Base-by-base conservation (phyloP, 2,888 invertebrate species). In the Subacronicta megacephala region DNA sequence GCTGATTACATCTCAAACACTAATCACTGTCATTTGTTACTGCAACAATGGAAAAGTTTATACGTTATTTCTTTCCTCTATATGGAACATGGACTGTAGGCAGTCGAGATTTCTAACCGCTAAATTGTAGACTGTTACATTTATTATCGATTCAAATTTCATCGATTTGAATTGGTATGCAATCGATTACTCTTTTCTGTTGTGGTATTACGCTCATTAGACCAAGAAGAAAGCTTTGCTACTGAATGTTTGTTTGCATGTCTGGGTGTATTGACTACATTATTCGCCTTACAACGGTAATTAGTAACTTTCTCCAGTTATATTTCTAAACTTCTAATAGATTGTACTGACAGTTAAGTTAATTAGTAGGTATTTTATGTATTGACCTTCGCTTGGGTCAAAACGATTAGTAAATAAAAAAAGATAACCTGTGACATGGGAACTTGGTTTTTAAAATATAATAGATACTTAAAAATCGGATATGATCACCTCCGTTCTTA, bases 291-390 rank as follows among this genome's bases (percentile, higher is more conserved):
- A 76, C 70, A 80, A 70, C 66, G 65, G 68, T 83, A 85, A 87
- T 88, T 87, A 87, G 82, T 79, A 67, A 86, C 85, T 87, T 87
- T 88, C 86, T 81, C 83, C 75, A 58, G 61, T 77, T 72, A 75
- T 55, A 63, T 75, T 78, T 76, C 67, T 59, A 62, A 80, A 77
- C 73, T 73, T 71, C 62, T 78, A 74, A 76, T 77, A 74, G 70
- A 77, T 69, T 70, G 47, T 63, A 69, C 72, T 72, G 71, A 44
- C 63, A 71, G 62, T 35, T 31, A 65, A 41, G 52, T 62, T 26
- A 46, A 33, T 55, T 60, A 54, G 56, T 47, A 20, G 17, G 49
- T 13, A 40, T 50, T 31, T 31, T 31, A 37, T 26, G 13, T 35
- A 63, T 61, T 54, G 45, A 56, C 57, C 62, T 47, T 38, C 42